Evolutionary conservation across 2,888 invertebrate species (phyloP), one percentile per base, ranked within the genome.

Genomic region (Ochlodes sylvanus): DNA sequence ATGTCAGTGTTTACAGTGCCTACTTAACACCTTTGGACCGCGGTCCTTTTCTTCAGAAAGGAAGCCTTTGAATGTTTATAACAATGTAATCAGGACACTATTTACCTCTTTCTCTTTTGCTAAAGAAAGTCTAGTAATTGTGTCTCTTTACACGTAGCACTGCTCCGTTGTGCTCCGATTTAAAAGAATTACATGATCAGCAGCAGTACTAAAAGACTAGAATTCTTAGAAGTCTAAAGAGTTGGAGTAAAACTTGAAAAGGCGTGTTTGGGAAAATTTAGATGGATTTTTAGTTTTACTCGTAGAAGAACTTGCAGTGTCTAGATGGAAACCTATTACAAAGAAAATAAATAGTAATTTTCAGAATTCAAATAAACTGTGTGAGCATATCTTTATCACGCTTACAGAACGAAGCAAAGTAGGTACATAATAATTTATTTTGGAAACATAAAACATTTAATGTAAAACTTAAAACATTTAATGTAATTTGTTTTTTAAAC

Each of bases 1-100:
- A 34, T 9, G 7, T 34, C 7, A 34, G 10, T 12, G 38, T 38
- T 3, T 1, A 12, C 12, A 38, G 38, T 38, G 12, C 10, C 10
- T 38, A 12, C 38, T 38, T 12, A 38, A 3, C 38, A 38, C 5
- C 27, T 27, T 12, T 38, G 12, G 38, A 38, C 38, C 12, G 12
- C 38, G 12, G 9, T 10, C 38, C 38, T 12, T 9, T 38, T 38
- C 10, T 2, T 12, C 12, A 3, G 12, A 10, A n/a, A 38, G 12
- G 10, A 38, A 12, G n/a, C 3, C 27, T 54, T 54, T n/a, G n/a
- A 27, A 32, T 54, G 7, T 54, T 54, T 27, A 27, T 6, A n/a
- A 54, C 54, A 54, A 54, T 27, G 21, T 54, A n/a, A 54, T 50
- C 50, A 50, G 50, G 19, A 50, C 50, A 17, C 50, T 50, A 50